phyloP scores from a whole-genome alignment of 1,140 invertebrate genomes.

The Trichomalopsis sarcophagae region DNA sequence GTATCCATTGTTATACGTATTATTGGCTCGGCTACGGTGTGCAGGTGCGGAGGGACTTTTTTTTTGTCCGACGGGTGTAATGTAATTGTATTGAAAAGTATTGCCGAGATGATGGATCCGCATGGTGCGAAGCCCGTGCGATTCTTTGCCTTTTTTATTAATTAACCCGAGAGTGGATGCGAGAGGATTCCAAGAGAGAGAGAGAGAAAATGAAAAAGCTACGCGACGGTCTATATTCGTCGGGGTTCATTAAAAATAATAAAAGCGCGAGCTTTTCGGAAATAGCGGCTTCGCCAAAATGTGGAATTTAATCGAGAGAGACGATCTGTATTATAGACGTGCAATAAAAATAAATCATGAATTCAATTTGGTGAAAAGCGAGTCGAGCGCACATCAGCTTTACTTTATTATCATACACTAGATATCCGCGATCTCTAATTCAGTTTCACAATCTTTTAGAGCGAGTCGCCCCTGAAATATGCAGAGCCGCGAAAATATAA shows the following conservation, averaged over 20 bases:
- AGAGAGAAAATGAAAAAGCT: not conserved
- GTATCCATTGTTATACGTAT: too few relatives aligned
- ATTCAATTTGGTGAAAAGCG: not conserved
- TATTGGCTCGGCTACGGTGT: too few relatives aligned
- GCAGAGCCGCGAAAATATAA: not conserved
- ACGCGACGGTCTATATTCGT: not conserved
- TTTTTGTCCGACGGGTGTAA: too few relatives aligned
- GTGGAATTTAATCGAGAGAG: not conserved
- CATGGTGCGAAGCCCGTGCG: too few relatives aligned
- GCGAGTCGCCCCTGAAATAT: not conserved
- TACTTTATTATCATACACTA: not conserved
- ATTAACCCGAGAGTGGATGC: not conserved
- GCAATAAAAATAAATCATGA: not conserved
- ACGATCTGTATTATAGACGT: not conserved
- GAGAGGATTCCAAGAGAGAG: not conserved
- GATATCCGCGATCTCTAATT: not conserved
- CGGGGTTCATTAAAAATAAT: not conserved
- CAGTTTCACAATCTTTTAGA: not conserved
- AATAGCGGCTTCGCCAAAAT: not conserved
- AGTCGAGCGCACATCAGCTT: not conserved
- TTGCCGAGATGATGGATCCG: too few relatives aligned
- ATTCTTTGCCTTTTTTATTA: not conserved
- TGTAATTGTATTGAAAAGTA: too few relatives aligned
- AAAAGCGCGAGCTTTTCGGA: not conserved
- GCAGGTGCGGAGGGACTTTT: too few relatives aligned